phyloP scores from a whole-genome alignment of 2,888 invertebrate species.

The Pheosia tremula region DNA sequence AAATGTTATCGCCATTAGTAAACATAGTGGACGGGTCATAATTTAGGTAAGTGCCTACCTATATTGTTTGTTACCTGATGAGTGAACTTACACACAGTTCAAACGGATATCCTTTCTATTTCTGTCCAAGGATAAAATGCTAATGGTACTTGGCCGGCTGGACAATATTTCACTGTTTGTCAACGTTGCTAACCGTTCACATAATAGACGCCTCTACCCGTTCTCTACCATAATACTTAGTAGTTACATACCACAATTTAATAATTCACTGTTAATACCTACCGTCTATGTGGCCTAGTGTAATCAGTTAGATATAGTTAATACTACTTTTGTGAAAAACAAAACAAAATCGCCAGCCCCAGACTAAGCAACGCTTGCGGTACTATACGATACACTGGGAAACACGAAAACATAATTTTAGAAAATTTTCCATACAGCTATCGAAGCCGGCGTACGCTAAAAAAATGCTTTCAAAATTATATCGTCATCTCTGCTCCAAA shows the following conservation, averaged over 20 bases:
- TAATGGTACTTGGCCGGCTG: constrained; percentile 61
- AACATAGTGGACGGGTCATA: constrained; percentile 1
- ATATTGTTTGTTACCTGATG: constrained; percentile 2
- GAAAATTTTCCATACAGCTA: no score
- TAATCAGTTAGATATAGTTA: no score
- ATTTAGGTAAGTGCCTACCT: neutral
- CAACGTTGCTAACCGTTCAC: constrained; percentile 43
- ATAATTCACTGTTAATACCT: constrained; percentile 18
- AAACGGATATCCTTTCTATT: constrained; percentile 82
- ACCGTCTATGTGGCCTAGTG: neutral
- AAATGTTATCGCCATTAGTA: constrained; percentile 1
- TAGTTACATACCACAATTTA: no score
- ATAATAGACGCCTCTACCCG: constrained; percentile 24
- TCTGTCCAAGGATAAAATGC: constrained; percentile 75
- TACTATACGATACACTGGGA: no score
- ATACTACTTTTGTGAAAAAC: no score
- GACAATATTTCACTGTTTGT: constrained; percentile 65
- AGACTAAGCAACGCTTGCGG: no score
- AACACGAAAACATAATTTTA: no score
- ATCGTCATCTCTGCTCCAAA: no score
- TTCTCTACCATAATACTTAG: neutral
- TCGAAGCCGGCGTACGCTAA: no score
- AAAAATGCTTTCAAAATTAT: no score
- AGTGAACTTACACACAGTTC: constrained; percentile 52
- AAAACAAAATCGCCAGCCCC: no score